Base-by-base conservation (phyloP, 2,113 vertebrate species). In the Seriola aureovittata region DNA sequence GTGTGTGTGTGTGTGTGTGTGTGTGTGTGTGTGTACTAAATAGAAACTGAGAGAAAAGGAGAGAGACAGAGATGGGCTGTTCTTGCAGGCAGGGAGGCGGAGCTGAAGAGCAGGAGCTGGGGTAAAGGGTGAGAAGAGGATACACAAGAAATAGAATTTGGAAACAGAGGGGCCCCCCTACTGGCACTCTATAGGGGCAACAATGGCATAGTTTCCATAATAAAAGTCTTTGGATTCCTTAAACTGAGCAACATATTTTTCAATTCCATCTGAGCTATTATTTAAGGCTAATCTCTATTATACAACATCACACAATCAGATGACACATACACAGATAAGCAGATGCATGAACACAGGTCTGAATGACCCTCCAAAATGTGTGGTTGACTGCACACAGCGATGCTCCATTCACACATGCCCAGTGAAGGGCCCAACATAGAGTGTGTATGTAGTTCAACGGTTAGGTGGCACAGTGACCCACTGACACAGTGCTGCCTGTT, bases 81-180 rank as follows among this genome's bases (percentile, higher is more conserved):
- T 73, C 73, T 59, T 75, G 36, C 69, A 80, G 88, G 54, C 44
- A 50, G 76, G 64, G 58, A 82, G 91, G 85, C 81, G 70, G 82
- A 90, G 89, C 78, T 64, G 88, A 82, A 54, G 71, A 79, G 64
- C 63, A 52, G 52, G 55, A 84, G 88, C 60, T 65, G 65, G 78
- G 81, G 75, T 87, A 85, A 87, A 87, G 69, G 76, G 81, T 87
- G 75, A 86, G 50, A 73, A 86, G 89, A 91, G 85, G 84, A 91
- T 72, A 94, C 88, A 71, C 32, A 57, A 60, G 71, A 40, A 83
- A 87, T 68, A 63, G 21, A 73, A 87, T 80, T 84, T 87, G 82
- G 73, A 87, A 84, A 90, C 50, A 86, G 85, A 92, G 90, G 92
- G 93, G 92, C 95, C 96, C 96, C 96, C 95, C 95, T 96, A 87